Conservation (phyloP, 1,140 invertebrate species). For the Drosophila ogumai region DNA sequence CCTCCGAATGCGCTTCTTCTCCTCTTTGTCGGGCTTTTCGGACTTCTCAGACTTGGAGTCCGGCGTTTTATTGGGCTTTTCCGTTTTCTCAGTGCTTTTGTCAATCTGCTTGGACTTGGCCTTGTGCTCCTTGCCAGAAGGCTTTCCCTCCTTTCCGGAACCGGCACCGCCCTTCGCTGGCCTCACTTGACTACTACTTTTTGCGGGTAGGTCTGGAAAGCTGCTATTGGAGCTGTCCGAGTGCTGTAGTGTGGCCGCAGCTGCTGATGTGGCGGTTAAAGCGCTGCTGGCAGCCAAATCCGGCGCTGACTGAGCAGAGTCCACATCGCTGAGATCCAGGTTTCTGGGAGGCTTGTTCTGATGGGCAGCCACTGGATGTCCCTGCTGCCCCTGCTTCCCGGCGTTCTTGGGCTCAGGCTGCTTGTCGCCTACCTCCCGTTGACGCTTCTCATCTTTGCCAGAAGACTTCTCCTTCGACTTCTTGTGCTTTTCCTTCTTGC, state of each 20-base stretch:
- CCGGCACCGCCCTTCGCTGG: conserved; percentile 24
- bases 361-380: conserved; percentile 14
- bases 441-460: conserved; percentile 80
- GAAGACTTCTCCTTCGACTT: conserved; percentile 69
- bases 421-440: conserved; percentile 48
- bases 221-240: conserved; percentile 85
- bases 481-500: conserved; percentile 73
- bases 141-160: conserved; percentile 49
- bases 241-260: conserved; percentile 77
- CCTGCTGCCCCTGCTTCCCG: conserved; percentile 36
- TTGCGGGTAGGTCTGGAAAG: conserved; percentile 74
- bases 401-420: conserved; percentile 41
- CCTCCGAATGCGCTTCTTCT: conserved; percentile 86
- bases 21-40: conserved; percentile 84
- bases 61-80: conserved; percentile 54
- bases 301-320: conserved; percentile 71
- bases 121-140: conserved; percentile 60
- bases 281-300: conserved; percentile 61
- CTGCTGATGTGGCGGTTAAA: conserved; percentile 63
- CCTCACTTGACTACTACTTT: conserved; percentile 45
- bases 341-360: conserved; percentile 60
- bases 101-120: conserved; percentile 55
- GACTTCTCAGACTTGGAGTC: conserved; percentile 66
- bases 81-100: conserved; percentile 52
- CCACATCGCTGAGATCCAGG: conserved; percentile 76